Evolutionary conservation across 1,140 invertebrate species (phyloP).

Genomic region (Sminthurides bifidus): DNA sequence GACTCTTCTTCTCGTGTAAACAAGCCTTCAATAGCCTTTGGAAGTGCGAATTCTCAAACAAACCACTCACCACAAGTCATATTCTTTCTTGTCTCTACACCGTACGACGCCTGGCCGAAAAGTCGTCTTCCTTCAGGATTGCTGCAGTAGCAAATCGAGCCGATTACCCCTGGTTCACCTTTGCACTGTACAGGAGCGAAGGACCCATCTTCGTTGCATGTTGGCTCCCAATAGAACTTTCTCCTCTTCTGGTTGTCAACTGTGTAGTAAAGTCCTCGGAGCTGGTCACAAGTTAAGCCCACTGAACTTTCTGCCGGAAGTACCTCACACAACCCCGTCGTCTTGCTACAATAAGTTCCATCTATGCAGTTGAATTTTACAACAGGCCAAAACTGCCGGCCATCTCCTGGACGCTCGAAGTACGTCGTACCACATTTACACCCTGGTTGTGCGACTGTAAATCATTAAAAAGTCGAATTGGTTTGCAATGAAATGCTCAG

Average conservation of each 20-base stretch:
- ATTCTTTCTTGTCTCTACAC: not conserved
- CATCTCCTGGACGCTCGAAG: too few species aligned
- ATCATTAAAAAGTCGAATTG: not conserved
- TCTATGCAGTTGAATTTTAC: not conserved
- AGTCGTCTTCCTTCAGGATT: constrained; percentile 17
- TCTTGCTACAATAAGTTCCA: not conserved
- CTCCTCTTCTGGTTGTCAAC: not conserved
- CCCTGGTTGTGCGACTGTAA: not conserved
- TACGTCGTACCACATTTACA: too few species aligned
- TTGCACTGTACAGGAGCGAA: constrained; percentile 28
- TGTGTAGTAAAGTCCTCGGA: not conserved
- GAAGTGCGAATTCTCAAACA: not conserved
- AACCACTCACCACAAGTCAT: constrained; percentile 26
- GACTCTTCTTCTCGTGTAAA: too few species aligned
- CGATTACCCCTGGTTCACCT: constrained; percentile 8
- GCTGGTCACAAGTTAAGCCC: not conserved
- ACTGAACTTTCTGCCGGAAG: not conserved
- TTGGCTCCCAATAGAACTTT: constrained; percentile 17
- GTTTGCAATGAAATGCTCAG: not conserved
- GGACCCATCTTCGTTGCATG: constrained; percentile 17
- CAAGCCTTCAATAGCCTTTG: not conserved
- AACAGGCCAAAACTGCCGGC: too few species aligned
- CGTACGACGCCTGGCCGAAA: constrained; percentile 19
- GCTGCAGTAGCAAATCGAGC: constrained; percentile 22
- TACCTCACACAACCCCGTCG: not conserved